Percentiles rank a stretch among this genome's conserved stretches.
Conservation (phyloP, 2,113 vertebrate species). For the Gila orcuttii region DNA sequence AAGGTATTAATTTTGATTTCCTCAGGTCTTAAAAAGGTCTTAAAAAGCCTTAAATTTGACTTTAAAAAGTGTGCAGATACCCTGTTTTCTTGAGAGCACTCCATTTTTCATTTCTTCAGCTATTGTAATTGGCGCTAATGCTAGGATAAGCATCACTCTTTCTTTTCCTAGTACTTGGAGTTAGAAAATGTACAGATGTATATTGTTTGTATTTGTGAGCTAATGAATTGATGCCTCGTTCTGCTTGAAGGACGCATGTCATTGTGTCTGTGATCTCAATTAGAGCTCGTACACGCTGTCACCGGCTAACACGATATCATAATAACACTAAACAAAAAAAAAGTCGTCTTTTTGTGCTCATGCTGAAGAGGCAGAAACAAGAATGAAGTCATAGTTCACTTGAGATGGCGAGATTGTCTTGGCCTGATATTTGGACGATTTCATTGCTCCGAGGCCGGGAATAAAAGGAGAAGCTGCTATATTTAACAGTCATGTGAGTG, state of each 20-base stretch:
- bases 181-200: not conserved
- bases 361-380: not conserved
- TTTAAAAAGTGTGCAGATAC: no score
- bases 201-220: not conserved
- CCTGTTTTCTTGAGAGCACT: not conserved
- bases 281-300: not conserved
- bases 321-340: not conserved
- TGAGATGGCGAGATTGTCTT: not conserved
- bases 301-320: not conserved
- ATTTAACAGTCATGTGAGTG: slow-evolving; percentile 68
- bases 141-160: not conserved
- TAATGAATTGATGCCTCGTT: not conserved
- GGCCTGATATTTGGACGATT: not conserved
- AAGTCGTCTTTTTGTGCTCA: not conserved
- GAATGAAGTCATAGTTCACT: slow-evolving; percentile 21
- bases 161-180: not conserved
- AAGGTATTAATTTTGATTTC: no score
- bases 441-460: slow-evolving; percentile 26
- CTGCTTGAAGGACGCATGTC: not conserved
- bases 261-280: not conserved
- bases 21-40: no score
- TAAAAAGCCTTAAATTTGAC: no score
- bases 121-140: not conserved
- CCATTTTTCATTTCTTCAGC: not conserved
- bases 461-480: slow-evolving; percentile 57